phyloP scores from a whole-genome alignment of 1,140 invertebrate species.

The roundworm (Caenorhabditis elegans) region WBcel235 BX284602.5:11023001-11023500 shows the following conservation, averaged over 20 bases:
- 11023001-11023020: background rate
- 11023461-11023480: slow-evolving; percentile 85
- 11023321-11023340: too few species aligned
- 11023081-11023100: slow-evolving; percentile 36
- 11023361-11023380: slow-evolving; percentile 94
- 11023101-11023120: slow-evolving; percentile 80
- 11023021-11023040: background rate
- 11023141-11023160: slow-evolving; percentile 93
- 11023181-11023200: slow-evolving; percentile 95
- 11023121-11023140: slow-evolving; percentile 87
- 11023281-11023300: slow-evolving; percentile 89
- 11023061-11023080: slow-evolving; percentile 41
- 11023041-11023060: background rate
- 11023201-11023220: slow-evolving; percentile 99
- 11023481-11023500: slow-evolving; percentile 91
- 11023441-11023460: slow-evolving; percentile 94
- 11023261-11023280: slow-evolving; percentile 87
- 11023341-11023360: slow-evolving; percentile 63
- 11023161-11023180: slow-evolving; percentile 85
- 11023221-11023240: slow-evolving; percentile 90
- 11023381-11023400: slow-evolving; percentile 92
- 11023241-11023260: slow-evolving; percentile 88
- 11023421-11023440: slow-evolving; percentile 93
- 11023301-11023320: too few species aligned
- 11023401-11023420: slow-evolving; percentile 91